phyloP scores from a whole-genome alignment of 2,113 vertebrate species.

The Taxidea taxus region DNA sequence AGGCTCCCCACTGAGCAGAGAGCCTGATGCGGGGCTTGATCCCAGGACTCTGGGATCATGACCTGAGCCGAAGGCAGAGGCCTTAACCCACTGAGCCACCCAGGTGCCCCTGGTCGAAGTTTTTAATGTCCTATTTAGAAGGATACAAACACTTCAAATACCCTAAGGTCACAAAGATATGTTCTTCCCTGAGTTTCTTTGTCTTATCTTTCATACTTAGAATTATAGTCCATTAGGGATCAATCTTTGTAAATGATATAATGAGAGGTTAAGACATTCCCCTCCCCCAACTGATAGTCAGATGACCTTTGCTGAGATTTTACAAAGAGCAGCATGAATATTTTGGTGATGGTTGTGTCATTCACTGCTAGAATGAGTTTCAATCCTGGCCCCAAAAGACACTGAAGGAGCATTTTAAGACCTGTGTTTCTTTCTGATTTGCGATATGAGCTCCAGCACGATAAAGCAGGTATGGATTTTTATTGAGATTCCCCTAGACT shows the following conservation, averaged over 20 bases:
- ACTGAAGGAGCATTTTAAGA: not conserved
- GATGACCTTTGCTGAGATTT: not conserved
- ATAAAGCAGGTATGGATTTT: not conserved
- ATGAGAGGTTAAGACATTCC: not conserved
- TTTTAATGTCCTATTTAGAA: not conserved
- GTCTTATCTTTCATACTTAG: slow-evolving; percentile 26
- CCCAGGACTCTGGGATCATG: too few relatives aligned
- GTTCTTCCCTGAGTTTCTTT: slow-evolving; percentile 8
- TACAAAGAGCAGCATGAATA: not conserved
- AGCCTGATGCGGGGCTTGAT: too few relatives aligned
- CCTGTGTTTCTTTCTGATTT: not conserved
- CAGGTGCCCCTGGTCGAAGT: not conserved
- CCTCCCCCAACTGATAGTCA: not conserved
- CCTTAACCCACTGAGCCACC: too few relatives aligned
- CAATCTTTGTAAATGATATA: not conserved
- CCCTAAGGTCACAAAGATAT: not conserved
- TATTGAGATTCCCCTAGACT: not conserved
- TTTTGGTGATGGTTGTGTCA: not conserved
- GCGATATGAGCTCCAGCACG: not conserved
- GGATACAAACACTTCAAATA: slow-evolving; percentile 19
- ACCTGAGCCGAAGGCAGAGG: too few relatives aligned
- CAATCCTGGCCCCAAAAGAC: not conserved
- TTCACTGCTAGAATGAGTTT: not conserved
- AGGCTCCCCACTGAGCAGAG: too few relatives aligned
- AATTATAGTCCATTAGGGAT: not conserved